These are phyloP conservation scores for Lochmaea crataegi DNA, from an alignment of 2,888 invertebrate species.

Conservation along the genomic window DNA sequence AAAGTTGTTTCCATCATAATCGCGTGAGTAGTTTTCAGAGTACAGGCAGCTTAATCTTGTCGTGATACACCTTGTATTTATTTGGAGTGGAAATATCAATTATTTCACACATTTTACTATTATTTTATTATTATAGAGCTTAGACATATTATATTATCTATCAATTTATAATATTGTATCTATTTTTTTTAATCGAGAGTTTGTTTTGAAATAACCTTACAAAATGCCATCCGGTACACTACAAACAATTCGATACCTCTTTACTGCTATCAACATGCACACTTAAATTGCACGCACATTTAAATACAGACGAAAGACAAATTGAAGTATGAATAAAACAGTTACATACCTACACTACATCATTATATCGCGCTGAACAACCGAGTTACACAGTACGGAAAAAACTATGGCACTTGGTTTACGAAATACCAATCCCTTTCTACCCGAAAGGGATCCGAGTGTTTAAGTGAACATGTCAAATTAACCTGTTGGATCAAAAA, in stretches of 20 bases:
- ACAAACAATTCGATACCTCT: not conserved
- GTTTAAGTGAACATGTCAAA: conserved; percentile 50
- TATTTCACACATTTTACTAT: too few species aligned
- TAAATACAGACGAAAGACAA: not conserved
- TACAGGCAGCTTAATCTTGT: too few species aligned
- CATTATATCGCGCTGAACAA: not conserved
- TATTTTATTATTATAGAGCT: too few species aligned
- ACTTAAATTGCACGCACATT: not conserved
- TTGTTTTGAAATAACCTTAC: too few species aligned
- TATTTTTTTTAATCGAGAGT: too few species aligned
- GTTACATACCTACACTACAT: conserved; percentile 24
- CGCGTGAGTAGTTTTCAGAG: too few species aligned
- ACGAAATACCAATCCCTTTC: conserved; percentile 35
- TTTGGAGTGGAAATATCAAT: too few species aligned
- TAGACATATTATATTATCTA: too few species aligned
- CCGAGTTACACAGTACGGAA: not conserved
- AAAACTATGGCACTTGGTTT: conserved; percentile 15
- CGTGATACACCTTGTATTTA: too few species aligned
- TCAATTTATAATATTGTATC: too few species aligned
- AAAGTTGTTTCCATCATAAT: too few species aligned
- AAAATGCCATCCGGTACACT: too few species aligned
- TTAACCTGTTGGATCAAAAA: conserved; percentile 50
- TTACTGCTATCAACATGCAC: not conserved
- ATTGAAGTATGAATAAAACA: conserved; percentile 9
- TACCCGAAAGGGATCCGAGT: conserved; percentile 44